Evolutionary conservation across 2,888 invertebrate genomes (phyloP).

Genomic region (Erebia epiphron): DNA sequence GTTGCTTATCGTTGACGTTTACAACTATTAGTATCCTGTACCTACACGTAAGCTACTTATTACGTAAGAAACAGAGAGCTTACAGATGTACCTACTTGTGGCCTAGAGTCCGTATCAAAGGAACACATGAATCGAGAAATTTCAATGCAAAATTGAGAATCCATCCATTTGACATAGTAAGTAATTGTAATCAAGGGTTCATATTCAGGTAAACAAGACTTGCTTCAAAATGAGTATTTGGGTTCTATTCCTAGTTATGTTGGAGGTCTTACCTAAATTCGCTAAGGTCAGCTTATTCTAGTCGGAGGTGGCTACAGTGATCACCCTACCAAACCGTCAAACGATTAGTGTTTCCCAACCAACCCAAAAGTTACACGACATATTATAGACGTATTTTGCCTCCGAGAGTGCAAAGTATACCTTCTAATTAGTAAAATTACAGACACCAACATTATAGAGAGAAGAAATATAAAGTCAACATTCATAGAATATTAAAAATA

Average conservation of each 20-base stretch:
- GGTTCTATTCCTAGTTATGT: not conserved
- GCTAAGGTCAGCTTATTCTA: not conserved
- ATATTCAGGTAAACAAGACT: not conserved
- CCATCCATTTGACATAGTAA: not conserved
- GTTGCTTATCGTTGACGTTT: too few species aligned
- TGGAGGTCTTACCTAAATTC: not conserved
- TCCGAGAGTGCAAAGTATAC: slow-evolving; percentile 5
- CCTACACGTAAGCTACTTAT: too few species aligned
- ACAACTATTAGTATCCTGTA: too few species aligned
- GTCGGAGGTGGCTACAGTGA: slow-evolving; percentile 1
- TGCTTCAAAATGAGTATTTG: not conserved
- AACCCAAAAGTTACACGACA: slow-evolving; percentile 1
- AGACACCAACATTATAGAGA: slow-evolving; percentile 31
- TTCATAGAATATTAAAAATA: slow-evolving; percentile 33
- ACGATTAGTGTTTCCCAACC: not conserved
- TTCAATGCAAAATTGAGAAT: not conserved
- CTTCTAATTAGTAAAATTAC: not conserved
- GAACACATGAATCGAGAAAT: too few species aligned
- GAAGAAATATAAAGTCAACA: slow-evolving; percentile 36
- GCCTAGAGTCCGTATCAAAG: too few species aligned
- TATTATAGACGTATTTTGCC: not conserved
- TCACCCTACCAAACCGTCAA: not conserved
- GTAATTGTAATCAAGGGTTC: not conserved
- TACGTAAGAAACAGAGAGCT: too few species aligned
- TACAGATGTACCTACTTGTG: too few species aligned